phyloP scores from a whole-genome alignment of 2,797 vertebrate species.

The Pogoniulus pusillus region DNA sequence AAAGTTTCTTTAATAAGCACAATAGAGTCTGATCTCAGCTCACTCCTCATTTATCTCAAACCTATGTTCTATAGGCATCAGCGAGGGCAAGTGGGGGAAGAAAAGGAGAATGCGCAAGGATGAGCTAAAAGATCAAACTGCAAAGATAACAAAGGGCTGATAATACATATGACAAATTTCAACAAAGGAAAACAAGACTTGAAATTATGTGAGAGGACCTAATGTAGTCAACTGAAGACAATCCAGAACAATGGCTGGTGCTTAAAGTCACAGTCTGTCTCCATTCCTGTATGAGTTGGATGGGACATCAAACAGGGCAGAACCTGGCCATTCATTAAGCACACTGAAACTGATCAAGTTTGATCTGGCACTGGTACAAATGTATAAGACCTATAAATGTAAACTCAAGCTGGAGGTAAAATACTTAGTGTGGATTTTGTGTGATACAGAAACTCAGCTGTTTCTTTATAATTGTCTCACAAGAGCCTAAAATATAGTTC shows the following conservation, averaged over 20 bases:
- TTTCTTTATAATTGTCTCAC: neutral
- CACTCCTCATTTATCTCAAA: constrained; percentile 26
- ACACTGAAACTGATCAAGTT: neutral
- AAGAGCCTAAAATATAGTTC: neutral
- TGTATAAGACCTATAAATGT: neutral
- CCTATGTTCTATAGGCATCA: neutral
- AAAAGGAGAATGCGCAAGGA: neutral
- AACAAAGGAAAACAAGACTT: neutral
- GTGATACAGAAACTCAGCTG: neutral
- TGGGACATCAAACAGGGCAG: neutral
- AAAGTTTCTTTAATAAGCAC: constrained; percentile 34
- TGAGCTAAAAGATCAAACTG: neutral
- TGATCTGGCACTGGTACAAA: neutral
- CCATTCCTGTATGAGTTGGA: neutral
- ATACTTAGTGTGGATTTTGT: neutral
- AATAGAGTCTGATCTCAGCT: constrained; percentile 41
- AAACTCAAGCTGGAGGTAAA: neutral
- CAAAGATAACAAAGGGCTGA: neutral
- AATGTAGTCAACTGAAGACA: neutral
- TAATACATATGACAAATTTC: neutral
- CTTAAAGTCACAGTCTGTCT: neutral
- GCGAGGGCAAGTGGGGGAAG: neutral
- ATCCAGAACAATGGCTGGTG: neutral
- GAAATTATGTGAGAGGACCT: neutral
- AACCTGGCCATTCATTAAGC: neutral